phyloP scores from a whole-genome alignment of 2,113 vertebrate genomes.

The Rhinopomastus cyanomelas region DNA sequence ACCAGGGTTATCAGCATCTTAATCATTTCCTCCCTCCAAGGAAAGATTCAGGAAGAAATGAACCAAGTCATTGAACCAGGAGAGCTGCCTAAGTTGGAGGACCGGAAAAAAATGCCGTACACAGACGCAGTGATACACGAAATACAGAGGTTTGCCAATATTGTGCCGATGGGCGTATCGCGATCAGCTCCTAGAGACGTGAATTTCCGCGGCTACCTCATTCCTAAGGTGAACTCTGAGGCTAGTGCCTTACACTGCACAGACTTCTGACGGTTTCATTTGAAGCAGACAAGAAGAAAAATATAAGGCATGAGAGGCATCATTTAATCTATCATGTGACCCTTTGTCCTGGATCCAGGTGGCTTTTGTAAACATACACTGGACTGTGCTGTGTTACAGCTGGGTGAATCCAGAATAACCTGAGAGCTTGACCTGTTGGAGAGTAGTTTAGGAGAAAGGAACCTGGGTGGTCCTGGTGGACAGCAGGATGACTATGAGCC shows the following conservation, averaged over 20 bases:
- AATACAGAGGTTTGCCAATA: slow-evolving; percentile 83
- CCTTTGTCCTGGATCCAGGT: neutral
- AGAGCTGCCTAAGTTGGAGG: slow-evolving; percentile 58
- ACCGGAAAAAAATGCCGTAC: slow-evolving; percentile 77
- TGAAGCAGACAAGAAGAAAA: neutral
- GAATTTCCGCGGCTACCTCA: slow-evolving; percentile 60
- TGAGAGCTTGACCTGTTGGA: too few relatives aligned
- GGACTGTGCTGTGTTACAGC: neutral
- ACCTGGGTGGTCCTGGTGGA: too few relatives aligned
- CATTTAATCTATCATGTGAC: neutral
- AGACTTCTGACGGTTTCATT: neutral
- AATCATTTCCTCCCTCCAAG: slow-evolving; percentile 49
- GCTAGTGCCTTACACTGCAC: neutral
- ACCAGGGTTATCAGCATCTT: slow-evolving; percentile 24
- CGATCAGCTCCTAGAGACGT: slow-evolving; percentile 33
- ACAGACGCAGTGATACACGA: slow-evolving; percentile 87
- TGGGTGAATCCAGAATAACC: neutral
- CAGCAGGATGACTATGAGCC: too few relatives aligned
- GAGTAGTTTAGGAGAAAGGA: too few relatives aligned
- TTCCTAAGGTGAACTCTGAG: slow-evolving; percentile 65
- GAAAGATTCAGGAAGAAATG: slow-evolving; percentile 72
- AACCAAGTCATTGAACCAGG: slow-evolving; percentile 52
- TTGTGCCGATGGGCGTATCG: slow-evolving; percentile 67
- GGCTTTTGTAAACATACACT: neutral
- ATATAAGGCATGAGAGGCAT: neutral